A percentile compares a stretch with the other conserved stretches of the same genome.
Conservation (phyloP, 2,888 invertebrate species). For the Tipula helvola region DNA sequence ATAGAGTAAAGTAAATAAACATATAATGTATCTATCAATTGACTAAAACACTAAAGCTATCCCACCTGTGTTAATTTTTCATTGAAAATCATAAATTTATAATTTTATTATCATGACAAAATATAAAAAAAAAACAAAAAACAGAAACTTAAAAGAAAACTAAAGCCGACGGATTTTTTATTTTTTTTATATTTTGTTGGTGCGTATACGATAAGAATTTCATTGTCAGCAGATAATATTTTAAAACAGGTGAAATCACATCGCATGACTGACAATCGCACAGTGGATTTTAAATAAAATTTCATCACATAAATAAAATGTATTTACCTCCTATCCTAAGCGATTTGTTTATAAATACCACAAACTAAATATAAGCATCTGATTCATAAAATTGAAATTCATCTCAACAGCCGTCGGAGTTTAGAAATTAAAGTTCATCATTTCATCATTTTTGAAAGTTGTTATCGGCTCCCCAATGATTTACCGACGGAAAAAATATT, state of each 20-base stretch:
- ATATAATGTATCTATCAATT: neutral
- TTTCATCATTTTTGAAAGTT: too few relatives aligned
- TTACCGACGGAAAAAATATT: neutral
- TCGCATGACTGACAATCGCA: neutral
- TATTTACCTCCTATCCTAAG: neutral
- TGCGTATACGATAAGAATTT: neutral
- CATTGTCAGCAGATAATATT: neutral
- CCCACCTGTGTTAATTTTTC: neutral
- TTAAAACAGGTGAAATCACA: neutral
- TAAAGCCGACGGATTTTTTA: neutral
- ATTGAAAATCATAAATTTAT: neutral
- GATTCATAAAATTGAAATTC: neutral
- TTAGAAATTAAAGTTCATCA: too few relatives aligned
- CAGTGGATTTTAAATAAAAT: neutral
- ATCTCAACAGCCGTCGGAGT: neutral
- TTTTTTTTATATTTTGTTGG: neutral
- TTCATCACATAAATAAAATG: neutral
- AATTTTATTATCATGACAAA: neutral
- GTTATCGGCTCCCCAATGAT: too few relatives aligned
- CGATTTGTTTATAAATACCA: neutral
- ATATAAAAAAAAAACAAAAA: neutral
- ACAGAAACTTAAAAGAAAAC: neutral
- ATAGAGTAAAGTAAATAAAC: neutral
- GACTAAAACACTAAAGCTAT: neutral
- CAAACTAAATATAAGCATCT: neutral